Conservation (phyloP, 2,888 invertebrate species). For the Agonopterix arenella region DNA sequence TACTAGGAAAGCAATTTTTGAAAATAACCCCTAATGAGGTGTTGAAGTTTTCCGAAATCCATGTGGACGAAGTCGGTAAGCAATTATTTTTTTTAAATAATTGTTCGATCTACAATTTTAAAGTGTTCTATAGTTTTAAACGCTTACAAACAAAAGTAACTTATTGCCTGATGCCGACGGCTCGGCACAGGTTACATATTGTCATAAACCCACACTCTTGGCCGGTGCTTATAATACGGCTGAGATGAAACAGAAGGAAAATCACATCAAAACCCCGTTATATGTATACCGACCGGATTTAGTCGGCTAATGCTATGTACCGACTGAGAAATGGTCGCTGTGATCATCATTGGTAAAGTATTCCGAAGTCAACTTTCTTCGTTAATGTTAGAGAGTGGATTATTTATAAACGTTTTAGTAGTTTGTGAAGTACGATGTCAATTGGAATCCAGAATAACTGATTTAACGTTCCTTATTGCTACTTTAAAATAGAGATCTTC, state of each 20-base stretch:
- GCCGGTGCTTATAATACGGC: slow-evolving; percentile 36
- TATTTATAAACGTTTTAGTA: neutral
- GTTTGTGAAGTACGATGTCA: too few relatives aligned
- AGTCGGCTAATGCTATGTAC: slow-evolving; percentile 24
- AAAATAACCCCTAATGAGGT: too few relatives aligned
- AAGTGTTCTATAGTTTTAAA: slow-evolving; percentile 51
- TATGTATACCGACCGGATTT: slow-evolving; percentile 17
- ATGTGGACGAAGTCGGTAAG: too few relatives aligned
- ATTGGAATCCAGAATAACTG: neutral
- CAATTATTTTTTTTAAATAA: too few relatives aligned
- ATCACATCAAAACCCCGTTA: slow-evolving; percentile 24
- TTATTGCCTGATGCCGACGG: slow-evolving; percentile 53
- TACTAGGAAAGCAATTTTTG: too few relatives aligned
- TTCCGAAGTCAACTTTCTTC: slow-evolving; percentile 12
- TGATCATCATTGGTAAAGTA: slow-evolving; percentile 10
- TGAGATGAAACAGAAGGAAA: slow-evolving; percentile 27
- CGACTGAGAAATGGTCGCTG: slow-evolving; percentile 9
- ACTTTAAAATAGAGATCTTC: too few relatives aligned
- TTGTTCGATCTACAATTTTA: neutral
- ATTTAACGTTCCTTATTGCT: too few relatives aligned
- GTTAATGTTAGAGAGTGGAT: slow-evolving; percentile 4
- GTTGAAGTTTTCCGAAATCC: too few relatives aligned
- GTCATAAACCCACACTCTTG: slow-evolving; percentile 30
- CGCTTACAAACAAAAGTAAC: slow-evolving; percentile 59
- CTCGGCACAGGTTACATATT: slow-evolving; percentile 54